phyloP scores from a whole-genome alignment of 2,113 vertebrate genomes.

The Natator depressus region DNA sequence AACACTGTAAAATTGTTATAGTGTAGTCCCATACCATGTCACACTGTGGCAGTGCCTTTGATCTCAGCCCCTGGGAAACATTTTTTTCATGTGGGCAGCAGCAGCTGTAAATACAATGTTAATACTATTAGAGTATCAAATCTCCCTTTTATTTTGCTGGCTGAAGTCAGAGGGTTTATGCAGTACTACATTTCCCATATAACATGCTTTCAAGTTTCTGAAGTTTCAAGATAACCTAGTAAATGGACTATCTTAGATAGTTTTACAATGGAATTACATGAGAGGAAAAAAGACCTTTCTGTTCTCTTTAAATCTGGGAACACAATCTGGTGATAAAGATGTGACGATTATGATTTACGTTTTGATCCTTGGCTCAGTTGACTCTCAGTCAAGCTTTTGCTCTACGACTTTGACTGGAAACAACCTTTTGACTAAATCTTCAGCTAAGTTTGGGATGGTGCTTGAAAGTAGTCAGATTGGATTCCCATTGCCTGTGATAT shows the following conservation, averaged over 20 bases:
- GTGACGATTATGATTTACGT: no score
- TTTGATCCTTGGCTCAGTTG: not conserved
- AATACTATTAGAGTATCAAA: constrained; percentile 69
- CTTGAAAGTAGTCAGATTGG: not conserved
- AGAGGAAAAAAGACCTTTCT: not conserved
- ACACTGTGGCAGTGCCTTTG: constrained; percentile 70
- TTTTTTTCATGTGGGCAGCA: constrained; percentile 71
- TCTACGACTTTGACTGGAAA: not conserved
- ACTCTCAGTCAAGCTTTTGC: constrained; percentile 10
- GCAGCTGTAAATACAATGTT: constrained; percentile 81
- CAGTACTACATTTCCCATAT: constrained; percentile 50
- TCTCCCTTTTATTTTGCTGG: constrained; percentile 73
- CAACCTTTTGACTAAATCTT: constrained; percentile 13
- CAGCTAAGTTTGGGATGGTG: not conserved
- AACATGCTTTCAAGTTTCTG: constrained; percentile 58
- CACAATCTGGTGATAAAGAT: constrained; percentile 13
- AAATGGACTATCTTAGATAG: constrained; percentile 53
- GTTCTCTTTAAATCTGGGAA: constrained; percentile 37
- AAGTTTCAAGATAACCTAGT: constrained; percentile 64
- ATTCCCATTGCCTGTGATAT: not conserved
- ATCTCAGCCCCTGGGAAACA: constrained; percentile 74
- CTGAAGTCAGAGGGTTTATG: constrained; percentile 62
- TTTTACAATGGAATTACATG: not conserved
- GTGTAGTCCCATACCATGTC: constrained; percentile 56
- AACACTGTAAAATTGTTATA: constrained; percentile 77